These are phyloP conservation scores for Griposia aprilina DNA, from an alignment of 2,888 invertebrate species.

Conservation along the genomic window DNA sequence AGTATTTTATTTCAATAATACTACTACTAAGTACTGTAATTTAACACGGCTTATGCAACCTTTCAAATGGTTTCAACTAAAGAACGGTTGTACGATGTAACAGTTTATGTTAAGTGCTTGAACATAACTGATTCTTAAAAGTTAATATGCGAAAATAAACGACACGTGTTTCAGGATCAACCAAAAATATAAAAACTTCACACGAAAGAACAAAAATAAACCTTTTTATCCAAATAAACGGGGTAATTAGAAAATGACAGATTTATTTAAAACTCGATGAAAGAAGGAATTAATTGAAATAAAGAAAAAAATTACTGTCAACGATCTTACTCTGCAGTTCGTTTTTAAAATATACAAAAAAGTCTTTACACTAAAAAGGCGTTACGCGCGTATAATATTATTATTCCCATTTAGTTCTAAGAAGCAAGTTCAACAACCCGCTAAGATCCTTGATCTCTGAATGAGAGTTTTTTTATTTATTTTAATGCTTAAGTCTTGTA, in stretches of 20 bases:
- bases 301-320: neutral
- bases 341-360: constrained; percentile 30
- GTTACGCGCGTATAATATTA: constrained; percentile 33
- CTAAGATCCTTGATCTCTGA: constrained; percentile 64
- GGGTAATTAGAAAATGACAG: constrained; percentile 3
- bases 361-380: constrained; percentile 51
- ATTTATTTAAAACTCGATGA: neutral
- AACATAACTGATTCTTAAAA: neutral
- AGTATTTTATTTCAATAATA: neutral
- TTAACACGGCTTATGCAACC: constrained; percentile 34
- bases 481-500: constrained; percentile 24
- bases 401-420: constrained; percentile 58
- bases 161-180: neutral
- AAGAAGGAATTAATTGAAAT: constrained; percentile 10
- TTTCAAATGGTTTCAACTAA: constrained; percentile 16
- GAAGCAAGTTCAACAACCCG: constrained; percentile 63
- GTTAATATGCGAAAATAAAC: neutral
- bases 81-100: neutral
- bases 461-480: constrained; percentile 47
- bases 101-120: neutral
- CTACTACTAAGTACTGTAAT: neutral
- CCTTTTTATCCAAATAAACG: neutral
- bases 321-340: neutral
- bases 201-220: constrained; percentile 1
- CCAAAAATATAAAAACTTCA: neutral